Base-by-base conservation (phyloP, 2,797 vertebrate species). In the Orientallactaga sibirica region DNA sequence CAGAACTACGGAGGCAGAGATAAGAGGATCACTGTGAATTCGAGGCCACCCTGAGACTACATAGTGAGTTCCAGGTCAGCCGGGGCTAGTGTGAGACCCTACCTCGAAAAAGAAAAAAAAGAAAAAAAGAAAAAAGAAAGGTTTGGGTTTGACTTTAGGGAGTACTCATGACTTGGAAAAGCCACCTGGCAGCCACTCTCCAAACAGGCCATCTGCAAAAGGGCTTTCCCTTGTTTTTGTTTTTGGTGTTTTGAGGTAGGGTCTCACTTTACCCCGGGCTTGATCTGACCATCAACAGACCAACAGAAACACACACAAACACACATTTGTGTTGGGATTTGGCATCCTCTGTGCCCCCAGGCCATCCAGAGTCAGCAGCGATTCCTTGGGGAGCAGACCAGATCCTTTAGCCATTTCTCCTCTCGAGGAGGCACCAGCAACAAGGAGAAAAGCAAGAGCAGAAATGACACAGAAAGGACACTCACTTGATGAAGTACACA, bases 401-500 rank as follows among this genome's bases (percentile, higher is more conserved):
- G 70, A 58, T 25, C 24, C n/a, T 86, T n/a, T 4, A 74, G 43
- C 75, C 15, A 52, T 1, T 16, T 48, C 58, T 20, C 24, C 9
- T 2, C 24, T 52, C 4, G 7, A 22, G 76, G 25, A 75, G 58
- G 25, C n/a, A 4, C 0, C 16, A 10, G 22, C 15, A 41, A 67
- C 29, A 7, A 68, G 48, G 52, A 61, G 24, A 14, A 55, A 62
- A 64, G 37, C 24, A 66, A 52, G 5, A 37, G 48, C 71, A 33
- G 55, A 1, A 3, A 74, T 10, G 1, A 62, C 68, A 33, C 2
- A 79, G 85, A 64, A 20, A 3, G 27, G 14, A 22, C 12, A 68
- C 98, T 98, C 97, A 98, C 98, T 98, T 98, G 97, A 98, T 98
- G 96, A 98, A 98, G 95, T 98, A 98, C 80, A 98, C 91, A n/a